Evolutionary conservation across 2,113 vertebrate species (phyloP).

Genomic region (Nothocercus julius): DNA sequence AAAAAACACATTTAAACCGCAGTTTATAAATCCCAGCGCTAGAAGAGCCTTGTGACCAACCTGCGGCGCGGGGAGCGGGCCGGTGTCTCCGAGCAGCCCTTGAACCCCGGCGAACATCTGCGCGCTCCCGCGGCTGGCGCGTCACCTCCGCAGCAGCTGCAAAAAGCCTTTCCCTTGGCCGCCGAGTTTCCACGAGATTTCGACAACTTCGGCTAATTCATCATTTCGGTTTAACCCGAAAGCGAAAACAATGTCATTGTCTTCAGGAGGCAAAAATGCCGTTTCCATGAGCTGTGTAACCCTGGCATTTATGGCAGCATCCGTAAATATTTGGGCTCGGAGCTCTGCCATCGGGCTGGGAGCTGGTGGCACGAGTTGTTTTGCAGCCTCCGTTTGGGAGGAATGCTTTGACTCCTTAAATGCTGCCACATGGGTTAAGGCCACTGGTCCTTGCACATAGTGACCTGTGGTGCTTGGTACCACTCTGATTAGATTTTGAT

Average conservation of each 20-base stretch:
- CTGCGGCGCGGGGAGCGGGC: not conserved
- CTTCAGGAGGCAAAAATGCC: not conserved
- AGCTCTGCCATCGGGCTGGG: not conserved
- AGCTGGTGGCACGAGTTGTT: accelerated
- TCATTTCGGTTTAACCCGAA: not conserved
- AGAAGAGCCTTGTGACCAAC: not conserved
- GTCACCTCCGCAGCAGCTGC: constrained; percentile 27
- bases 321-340: not conserved
- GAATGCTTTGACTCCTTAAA: accelerated
- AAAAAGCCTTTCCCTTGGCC: not conserved
- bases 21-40: not conserved
- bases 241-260: constrained; percentile 42
- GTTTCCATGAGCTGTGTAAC: not conserved
- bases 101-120: accelerated
- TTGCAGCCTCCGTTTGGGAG: not conserved
- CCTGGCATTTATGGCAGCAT: accelerated
- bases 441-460: too few relatives aligned
- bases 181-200: constrained; percentile 32
- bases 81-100: not conserved
- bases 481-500: not conserved
- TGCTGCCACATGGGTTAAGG: too few relatives aligned
- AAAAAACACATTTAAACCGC: not conserved
- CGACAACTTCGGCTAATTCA: not conserved
- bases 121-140: not conserved
- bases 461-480: too few relatives aligned